phyloP scores from a whole-genome alignment of 64 coral and sea anemone genomes.

The Cladopsammia gracilis region DNA sequence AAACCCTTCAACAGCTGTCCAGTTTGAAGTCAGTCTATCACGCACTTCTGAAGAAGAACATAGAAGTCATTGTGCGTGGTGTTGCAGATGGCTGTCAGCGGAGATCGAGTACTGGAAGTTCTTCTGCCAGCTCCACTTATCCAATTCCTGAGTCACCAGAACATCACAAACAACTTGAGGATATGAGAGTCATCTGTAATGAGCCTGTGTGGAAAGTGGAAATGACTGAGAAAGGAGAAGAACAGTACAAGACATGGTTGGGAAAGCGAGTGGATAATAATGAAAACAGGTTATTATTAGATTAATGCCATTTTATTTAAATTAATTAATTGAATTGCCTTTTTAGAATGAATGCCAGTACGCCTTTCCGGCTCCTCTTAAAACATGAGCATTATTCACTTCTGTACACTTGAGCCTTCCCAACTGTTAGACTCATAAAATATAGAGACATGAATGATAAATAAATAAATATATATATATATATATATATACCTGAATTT shows the following conservation, averaged over 20 bases:
- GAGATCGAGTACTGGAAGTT: constrained; percentile 60
- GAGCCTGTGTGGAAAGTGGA: constrained; percentile 36
- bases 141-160: constrained; percentile 68
- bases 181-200: constrained; percentile 57
- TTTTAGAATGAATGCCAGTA: no score
- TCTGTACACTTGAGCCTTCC: constrained; percentile 13
- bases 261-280: constrained; percentile 40
- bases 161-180: constrained; percentile 51
- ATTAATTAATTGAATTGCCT: neutral
- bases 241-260: constrained; percentile 45
- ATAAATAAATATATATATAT: no score
- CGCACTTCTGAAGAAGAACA: constrained; percentile 51
- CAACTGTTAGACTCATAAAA: neutral
- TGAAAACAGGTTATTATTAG: constrained; percentile 27
- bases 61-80: constrained; percentile 50
- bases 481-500: no score
- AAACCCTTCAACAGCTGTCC: constrained; percentile 51
- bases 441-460: neutral
- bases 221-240: constrained; percentile 40
- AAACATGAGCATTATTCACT: neutral
- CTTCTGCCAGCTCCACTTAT: constrained; percentile 57
- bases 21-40: constrained; percentile 44
- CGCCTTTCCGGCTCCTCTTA: no score
- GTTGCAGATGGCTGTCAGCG: constrained; percentile 56
- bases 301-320: neutral